Evolutionary conservation across 2,888 invertebrate species (phyloP).

Genomic region (Aporophyla nigra): DNA sequence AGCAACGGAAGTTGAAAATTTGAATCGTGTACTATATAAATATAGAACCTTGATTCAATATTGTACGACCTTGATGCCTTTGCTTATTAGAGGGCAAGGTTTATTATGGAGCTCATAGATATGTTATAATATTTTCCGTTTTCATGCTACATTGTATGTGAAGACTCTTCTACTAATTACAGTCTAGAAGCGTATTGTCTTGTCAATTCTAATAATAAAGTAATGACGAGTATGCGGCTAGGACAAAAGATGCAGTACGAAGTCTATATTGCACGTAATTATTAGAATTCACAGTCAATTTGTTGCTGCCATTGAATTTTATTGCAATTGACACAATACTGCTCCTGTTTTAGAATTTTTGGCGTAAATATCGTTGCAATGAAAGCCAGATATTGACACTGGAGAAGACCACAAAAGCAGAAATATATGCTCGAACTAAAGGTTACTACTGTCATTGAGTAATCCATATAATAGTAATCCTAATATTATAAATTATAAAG

Average conservation of each 20-base stretch:
- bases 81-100: slow-evolving; percentile 36
- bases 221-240: slow-evolving; percentile 34
- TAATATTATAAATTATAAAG: too few relatives aligned
- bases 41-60: slow-evolving; percentile 33
- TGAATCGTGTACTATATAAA: neutral
- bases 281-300: slow-evolving; percentile 37
- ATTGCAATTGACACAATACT: slow-evolving; percentile 4
- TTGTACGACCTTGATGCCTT: slow-evolving; percentile 44
- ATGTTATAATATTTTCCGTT: slow-evolving; percentile 18
- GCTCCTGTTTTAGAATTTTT: neutral
- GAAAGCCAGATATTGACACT: neutral
- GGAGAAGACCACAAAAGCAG: neutral
- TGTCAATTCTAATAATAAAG: slow-evolving; percentile 43
- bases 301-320: slow-evolving; percentile 18
- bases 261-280: slow-evolving; percentile 33
- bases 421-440: neutral
- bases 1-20: slow-evolving; percentile 17
- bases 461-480: too few relatives aligned
- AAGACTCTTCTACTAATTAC: slow-evolving; percentile 29
- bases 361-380: neutral
- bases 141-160: neutral
- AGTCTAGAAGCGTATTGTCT: slow-evolving; percentile 35
- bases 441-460: neutral
- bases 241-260: slow-evolving; percentile 44
- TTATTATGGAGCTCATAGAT: slow-evolving; percentile 22